Percentiles rank a stretch among this genome's conserved stretches.
These are phyloP conservation scores for Electrona antarctica DNA, from an alignment of 2,113 vertebrate species.

Conservation along the genomic window DNA sequence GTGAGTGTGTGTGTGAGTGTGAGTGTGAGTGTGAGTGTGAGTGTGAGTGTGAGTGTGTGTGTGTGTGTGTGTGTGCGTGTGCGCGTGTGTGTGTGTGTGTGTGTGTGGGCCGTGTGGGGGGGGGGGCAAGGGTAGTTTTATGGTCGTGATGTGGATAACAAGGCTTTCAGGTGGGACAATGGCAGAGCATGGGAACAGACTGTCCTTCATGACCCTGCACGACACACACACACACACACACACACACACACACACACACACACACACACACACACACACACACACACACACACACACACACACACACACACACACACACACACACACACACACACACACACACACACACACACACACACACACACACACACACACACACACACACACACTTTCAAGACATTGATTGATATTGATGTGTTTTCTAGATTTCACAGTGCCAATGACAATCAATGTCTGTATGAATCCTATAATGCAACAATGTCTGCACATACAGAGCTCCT, in stretches of 20 bases:
- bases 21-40: neutral
- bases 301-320: neutral
- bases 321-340: slow-evolving; percentile 14
- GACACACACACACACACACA: neutral
- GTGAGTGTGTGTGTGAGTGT: slow-evolving; percentile 5
- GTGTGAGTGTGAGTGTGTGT: neutral
- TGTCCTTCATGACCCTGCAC: neutral
- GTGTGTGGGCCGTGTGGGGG: slow-evolving; percentile 3
- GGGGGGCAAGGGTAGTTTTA: neutral
- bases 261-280: neutral
- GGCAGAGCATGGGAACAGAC: slow-evolving; percentile 42
- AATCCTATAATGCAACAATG: neutral
- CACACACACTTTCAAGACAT: slow-evolving; percentile 4
- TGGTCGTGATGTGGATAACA: slow-evolving; percentile 3
- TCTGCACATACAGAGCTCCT: neutral
- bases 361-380: too few species aligned
- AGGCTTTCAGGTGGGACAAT: slow-evolving; percentile 37
- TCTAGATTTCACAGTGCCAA: slow-evolving; percentile 33
- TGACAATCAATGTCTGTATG: neutral
- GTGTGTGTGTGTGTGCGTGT: neutral
- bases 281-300: neutral
- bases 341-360: slow-evolving; percentile 5
- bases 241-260: neutral
- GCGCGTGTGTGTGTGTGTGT: slow-evolving; percentile 11
- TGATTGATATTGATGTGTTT: slow-evolving; percentile 41